Base-by-base conservation (phyloP, 2,888 invertebrate species). In the Anoplius nigerrimus region DNA sequence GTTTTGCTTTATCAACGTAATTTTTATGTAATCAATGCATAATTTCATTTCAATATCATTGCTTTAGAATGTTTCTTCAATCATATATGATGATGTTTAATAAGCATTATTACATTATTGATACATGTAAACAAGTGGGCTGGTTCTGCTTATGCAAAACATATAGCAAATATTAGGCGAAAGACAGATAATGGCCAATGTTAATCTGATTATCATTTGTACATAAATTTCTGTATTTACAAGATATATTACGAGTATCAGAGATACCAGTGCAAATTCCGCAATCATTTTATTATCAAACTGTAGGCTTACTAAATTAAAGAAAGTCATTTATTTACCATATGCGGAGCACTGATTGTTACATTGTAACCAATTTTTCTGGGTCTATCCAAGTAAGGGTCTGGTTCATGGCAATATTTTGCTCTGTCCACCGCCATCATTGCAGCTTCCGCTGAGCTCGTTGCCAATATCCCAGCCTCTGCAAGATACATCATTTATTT, bases 261-360 rank as follows among this genome's bases (percentile, higher is more conserved):
- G 46, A 46, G 18, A 11, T 16, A 46, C 8, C 46, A 46, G 4
- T 20, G 48, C 6, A 48, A 48, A 48, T 16, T 20, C 8, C 5
- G n/a, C 18, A 20, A n/a, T 48, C 1, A 16, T n/a, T 57, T 43
- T 6, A 16, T 46, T n/a, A 48, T 59, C 22, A 46, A 6, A 48
- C 1, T n/a, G n/a, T 8, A n/a, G 5, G 48, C 8, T 48, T 20
- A 48, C n/a, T 16, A 48, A 48, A 11, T 11, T 3, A 34, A 34
- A 34, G 8, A 1, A 34, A 11, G 11, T 13, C 1, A 11, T 11
- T 13, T 34, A 34, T 57, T 77, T 89, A 96, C 96, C 98, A 98
- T 98, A 87, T 98, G 98, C 11, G 98, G 98, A 27, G 98, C 98
- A 90, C 96, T 96, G 69, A 98, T 98, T 0, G 98, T 98, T 8